Base-by-base conservation (phyloP, 2,797 vertebrate species). In the Periophthalmus magnuspinnatus region DNA sequence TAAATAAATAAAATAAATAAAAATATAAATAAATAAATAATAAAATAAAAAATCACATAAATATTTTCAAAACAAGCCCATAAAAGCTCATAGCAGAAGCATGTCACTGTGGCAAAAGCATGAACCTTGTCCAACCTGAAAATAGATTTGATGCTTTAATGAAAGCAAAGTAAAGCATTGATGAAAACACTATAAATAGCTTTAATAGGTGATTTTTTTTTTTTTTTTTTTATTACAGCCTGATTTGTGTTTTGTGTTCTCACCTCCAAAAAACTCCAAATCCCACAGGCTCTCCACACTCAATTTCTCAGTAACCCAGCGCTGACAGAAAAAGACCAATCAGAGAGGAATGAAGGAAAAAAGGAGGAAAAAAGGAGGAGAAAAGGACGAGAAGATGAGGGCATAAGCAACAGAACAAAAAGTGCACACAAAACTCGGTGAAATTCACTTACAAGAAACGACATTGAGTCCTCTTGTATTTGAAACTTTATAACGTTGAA, bases 261-360 rank as follows among this genome's bases (percentile, higher is more conserved):
- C 93, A 98, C 97, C 97, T 95, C 96, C 96, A 80, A 99, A 99
- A 71, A 99, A 94, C 87, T 99, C 97, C 81, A 98, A 95, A 90
- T 99, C 97, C 91, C 96, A 95, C 87, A 99, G 94, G 85, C 97
- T 98, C 93, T 99, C 97, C 94, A 98, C 96, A 91, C 97, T 98
- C 93, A 99, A 94, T 91, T 97, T 98, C 90, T 99, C 97, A 81
- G 97, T 95, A 86, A 99, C 96, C 97, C 97, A 99, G 84, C 97
- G 95, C 97, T 99, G 92, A 89, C 69, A 87, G 70, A 45, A 13
- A 45, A 45, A 87, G 63, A 88, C n/a, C 85, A 68, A 75, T 45
- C 45, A 66, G 84, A 71, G 80, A 71, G 80, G 69, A 59, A 54
- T 67, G 34, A 76, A 67, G 80, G 65, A 36, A 75, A 65, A 72